These are phyloP conservation scores for Psilopsiagon aymara DNA, from an alignment of 2,113 vertebrate species.

Conservation along the genomic window DNA sequence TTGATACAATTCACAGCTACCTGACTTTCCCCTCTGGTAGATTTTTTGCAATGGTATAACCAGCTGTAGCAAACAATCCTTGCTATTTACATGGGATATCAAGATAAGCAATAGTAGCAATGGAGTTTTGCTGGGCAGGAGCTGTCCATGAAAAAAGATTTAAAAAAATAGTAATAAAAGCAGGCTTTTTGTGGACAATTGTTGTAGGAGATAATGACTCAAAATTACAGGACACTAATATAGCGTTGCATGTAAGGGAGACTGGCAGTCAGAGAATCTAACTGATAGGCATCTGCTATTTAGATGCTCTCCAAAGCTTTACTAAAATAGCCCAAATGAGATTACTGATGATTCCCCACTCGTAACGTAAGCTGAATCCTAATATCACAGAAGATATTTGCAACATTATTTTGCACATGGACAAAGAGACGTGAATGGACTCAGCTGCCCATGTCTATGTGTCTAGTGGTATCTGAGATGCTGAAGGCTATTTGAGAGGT, in stretches of 20 bases:
- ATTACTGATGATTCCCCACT: not conserved
- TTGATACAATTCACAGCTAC: not conserved
- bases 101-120: not conserved
- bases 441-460: not conserved
- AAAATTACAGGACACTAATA: not conserved
- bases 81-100: not conserved
- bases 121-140: not conserved
- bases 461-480: not conserved
- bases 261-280: not conserved
- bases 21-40: not conserved
- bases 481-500: not conserved
- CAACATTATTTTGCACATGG: not conserved
- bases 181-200: not conserved
- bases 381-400: not conserved
- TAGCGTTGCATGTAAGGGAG: not conserved
- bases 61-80: not conserved
- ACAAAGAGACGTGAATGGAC: not conserved
- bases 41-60: not conserved
- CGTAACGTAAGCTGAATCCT: not conserved
- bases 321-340: not conserved
- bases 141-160: not conserved
- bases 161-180: not conserved
- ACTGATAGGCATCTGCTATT: not conserved
- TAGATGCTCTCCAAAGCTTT: not conserved
- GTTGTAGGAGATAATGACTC: not conserved